Evolutionary conservation across 1,140 invertebrate species (phyloP).

Genomic region (Plodia interpunctella): DNA sequence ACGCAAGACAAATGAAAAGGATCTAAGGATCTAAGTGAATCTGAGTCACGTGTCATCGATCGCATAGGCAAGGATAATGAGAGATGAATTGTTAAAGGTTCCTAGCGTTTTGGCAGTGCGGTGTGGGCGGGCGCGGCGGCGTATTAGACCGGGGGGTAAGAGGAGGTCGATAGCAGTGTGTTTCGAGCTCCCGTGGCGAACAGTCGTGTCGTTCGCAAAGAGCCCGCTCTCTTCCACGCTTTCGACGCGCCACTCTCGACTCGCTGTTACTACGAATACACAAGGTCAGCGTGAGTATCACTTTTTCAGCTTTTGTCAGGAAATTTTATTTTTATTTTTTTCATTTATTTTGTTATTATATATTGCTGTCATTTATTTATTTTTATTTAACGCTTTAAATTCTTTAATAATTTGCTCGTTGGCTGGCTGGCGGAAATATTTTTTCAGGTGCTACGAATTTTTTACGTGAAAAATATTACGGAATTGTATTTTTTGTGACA

Average conservation of each 20-base stretch:
- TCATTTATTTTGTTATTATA: too few species aligned
- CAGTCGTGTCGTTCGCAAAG: conserved; percentile 19
- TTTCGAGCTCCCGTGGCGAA: conserved; percentile 19
- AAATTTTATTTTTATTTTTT: background rate
- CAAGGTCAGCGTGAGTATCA: conserved; percentile 8
- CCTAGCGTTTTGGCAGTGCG: conserved; percentile 57
- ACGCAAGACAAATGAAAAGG: background rate
- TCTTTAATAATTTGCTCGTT: too few species aligned
- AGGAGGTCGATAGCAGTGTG: conserved; percentile 62
- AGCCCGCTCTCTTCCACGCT: background rate
- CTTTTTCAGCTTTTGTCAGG: background rate
- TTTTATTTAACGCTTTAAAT: too few species aligned
- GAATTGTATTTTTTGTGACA: too few species aligned
- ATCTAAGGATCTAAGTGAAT: conserved; percentile 17
- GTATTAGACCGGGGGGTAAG: conserved; percentile 37
- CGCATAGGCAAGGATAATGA: conserved; percentile 45
- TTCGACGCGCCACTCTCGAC: background rate
- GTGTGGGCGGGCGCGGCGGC: conserved; percentile 51
- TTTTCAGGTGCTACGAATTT: too few species aligned
- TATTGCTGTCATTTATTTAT: too few species aligned
- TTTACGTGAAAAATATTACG: too few species aligned
- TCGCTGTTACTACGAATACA: background rate
- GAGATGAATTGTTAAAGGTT: conserved; percentile 66
- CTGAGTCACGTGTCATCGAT: conserved; percentile 45
- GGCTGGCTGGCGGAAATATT: too few species aligned